Percentiles rank a stretch among this genome's conserved stretches.
These are phyloP conservation scores for Diabrotica virgifera DNA, from an alignment of 1,140 invertebrate species.

Conservation along the genomic window DNA sequence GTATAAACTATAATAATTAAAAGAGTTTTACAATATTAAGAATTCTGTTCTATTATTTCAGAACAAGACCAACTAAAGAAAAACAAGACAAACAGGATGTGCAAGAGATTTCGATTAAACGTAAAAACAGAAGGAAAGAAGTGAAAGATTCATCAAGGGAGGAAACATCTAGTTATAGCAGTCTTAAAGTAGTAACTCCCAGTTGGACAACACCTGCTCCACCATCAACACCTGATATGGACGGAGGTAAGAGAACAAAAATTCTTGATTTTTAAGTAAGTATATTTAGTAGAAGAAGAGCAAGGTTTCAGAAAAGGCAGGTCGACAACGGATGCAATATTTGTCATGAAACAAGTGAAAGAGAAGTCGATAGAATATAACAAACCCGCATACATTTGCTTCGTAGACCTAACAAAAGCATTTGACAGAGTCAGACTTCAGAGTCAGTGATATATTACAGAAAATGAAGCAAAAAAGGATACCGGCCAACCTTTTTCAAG, in stretches of 20 bases:
- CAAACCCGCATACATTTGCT: too few species aligned
- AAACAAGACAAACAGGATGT: constrained; percentile 13
- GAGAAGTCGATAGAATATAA: too few species aligned
- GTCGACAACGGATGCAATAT: too few species aligned
- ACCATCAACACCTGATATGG: constrained; percentile 86
- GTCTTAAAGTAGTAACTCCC: constrained; percentile 46
- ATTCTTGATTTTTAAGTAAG: not conserved
- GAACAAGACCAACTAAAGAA: constrained; percentile 29
- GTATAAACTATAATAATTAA: not conserved
- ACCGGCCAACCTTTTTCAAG: too few species aligned
- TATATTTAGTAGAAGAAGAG: too few species aligned
- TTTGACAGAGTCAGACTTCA: too few species aligned
- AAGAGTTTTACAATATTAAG: not conserved
- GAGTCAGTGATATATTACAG: too few species aligned
- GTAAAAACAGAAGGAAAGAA: constrained; percentile 31
- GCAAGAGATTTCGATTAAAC: constrained; percentile 18
- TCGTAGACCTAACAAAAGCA: too few species aligned
- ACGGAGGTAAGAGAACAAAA: constrained; percentile 60
- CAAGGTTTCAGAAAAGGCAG: too few species aligned
- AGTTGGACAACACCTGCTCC: constrained; percentile 72
- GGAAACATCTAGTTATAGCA: constrained; percentile 44
- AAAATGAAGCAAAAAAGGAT: too few species aligned
- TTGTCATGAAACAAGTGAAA: too few species aligned
- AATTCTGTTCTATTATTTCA: constrained; percentile 13
- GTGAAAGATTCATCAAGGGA: constrained; percentile 16